phyloP scores from a whole-genome alignment of 2,888 invertebrate genomes.

The Anodontia alba region DNA sequence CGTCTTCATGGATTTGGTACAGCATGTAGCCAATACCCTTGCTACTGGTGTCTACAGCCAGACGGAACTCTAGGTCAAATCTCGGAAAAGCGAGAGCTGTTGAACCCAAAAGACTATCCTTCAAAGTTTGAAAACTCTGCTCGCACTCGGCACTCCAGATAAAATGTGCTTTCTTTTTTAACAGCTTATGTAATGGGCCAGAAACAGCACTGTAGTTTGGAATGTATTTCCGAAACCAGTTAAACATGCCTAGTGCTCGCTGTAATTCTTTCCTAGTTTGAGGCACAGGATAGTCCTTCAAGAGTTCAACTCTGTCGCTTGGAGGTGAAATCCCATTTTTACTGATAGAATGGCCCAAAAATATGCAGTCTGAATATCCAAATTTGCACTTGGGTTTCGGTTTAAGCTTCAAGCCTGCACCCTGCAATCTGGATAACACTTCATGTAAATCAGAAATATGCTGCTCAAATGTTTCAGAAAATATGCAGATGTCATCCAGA shows the following conservation, averaged over 20 bases:
- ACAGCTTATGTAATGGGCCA: conserved; percentile 31
- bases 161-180: conserved; percentile 36
- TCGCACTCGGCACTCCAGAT: conserved; percentile 37
- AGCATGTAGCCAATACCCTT: conserved; percentile 59
- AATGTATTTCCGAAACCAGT: conserved; percentile 60
- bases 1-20: conserved; percentile 48
- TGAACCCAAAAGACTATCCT: conserved; percentile 37
- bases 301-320: conserved; percentile 10
- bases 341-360: conserved; percentile 44
- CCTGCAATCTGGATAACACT: conserved; percentile 20
- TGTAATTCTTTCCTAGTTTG: conserved; percentile 13
- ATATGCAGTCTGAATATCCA: conserved; percentile 11
- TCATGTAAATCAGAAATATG: conserved; percentile 34
- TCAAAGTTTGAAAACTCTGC: conserved; percentile 39
- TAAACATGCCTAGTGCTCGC: conserved; percentile 26
- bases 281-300: conserved; percentile 21
- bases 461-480: conserved; percentile 27
- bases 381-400: conserved; percentile 23
- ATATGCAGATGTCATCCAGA: conserved; percentile 26
- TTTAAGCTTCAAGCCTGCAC: conserved; percentile 23
- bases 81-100: conserved; percentile 52
- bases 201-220: conserved; percentile 43
- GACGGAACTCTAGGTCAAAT: conserved; percentile 43
- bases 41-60: conserved; percentile 54
- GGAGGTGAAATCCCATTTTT: conserved; percentile 36